Conservation (phyloP, 2,888 invertebrate species). For the Serrognathus titanus region DNA sequence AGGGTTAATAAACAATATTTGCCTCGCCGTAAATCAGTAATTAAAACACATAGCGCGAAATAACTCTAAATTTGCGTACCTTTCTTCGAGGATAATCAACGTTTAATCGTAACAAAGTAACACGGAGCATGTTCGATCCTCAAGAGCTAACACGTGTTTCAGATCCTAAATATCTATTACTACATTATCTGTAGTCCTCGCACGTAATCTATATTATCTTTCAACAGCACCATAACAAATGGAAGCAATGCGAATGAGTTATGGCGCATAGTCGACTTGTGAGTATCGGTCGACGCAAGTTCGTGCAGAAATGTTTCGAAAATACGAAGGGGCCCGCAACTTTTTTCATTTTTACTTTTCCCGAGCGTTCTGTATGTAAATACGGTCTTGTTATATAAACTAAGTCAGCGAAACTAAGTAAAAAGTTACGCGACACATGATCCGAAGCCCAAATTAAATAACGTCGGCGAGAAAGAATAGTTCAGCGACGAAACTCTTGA, state of each 20-base stretch:
- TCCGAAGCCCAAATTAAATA: neutral
- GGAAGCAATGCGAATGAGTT: conserved; percentile 32
- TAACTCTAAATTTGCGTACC: neutral
- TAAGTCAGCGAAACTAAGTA: conserved; percentile 1
- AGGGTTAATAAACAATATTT: too few relatives aligned
- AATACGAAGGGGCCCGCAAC: neutral
- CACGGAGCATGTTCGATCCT: neutral
- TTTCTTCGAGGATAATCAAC: neutral
- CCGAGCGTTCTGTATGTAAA: neutral
- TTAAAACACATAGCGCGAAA: neutral
- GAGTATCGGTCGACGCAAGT: neutral
- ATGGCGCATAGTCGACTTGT: conserved; percentile 18
- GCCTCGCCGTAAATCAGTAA: neutral
- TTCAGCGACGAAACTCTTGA: neutral
- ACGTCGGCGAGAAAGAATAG: neutral
- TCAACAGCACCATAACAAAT: conserved; percentile 36
- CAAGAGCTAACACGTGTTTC: neutral
- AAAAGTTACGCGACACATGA: conserved; percentile 2
- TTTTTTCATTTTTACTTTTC: neutral
- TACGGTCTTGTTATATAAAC: neutral
- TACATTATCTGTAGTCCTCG: conserved; percentile 30
- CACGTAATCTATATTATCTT: conserved; percentile 39
- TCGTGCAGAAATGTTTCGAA: neutral
- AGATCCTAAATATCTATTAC: conserved; percentile 9
- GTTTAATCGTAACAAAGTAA: neutral